phyloP scores from a whole-genome alignment of 1,140 invertebrate species.

The Drosophila lacertosa region DNA sequence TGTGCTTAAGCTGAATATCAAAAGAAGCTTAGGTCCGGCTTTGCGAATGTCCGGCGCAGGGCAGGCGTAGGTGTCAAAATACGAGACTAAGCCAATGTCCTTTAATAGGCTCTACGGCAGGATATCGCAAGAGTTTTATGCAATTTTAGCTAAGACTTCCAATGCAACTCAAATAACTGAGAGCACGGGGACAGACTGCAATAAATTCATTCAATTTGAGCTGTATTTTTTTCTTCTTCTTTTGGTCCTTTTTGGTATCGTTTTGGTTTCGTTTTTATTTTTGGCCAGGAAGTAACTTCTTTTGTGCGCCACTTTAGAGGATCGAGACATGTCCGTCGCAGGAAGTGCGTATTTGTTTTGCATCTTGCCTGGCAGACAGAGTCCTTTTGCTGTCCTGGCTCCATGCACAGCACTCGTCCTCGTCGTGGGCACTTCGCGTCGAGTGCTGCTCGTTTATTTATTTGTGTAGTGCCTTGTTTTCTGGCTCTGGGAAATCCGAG shows the following conservation, averaged over 20 bases:
- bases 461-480: conserved; percentile 46
- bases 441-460: conserved; percentile 65
- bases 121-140: conserved; percentile 48
- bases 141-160: conserved; percentile 71
- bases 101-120: conserved; percentile 63
- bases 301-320: conserved; percentile 56
- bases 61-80: conserved; percentile 79
- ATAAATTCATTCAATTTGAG: conserved; percentile 64
- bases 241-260: background rate
- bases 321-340: conserved; percentile 52
- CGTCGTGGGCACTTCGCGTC: conserved; percentile 9
- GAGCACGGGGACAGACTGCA: conserved; percentile 32
- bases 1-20: conserved; percentile 71
- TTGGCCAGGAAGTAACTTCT: conserved; percentile 75
- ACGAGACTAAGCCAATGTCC: conserved; percentile 79
- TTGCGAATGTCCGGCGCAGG: conserved; percentile 10
- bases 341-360: conserved; percentile 80
- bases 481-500: conserved; percentile 61
- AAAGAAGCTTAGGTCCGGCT: conserved; percentile 55
- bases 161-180: conserved; percentile 53
- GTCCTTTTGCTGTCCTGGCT: conserved; percentile 27
- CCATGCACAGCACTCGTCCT: conserved; percentile 16
- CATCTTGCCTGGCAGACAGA: conserved; percentile 47
- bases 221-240: no score
- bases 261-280: background rate